These are phyloP conservation scores for Buceros bicornis DNA, from an alignment of 2,797 vertebrate species.

Conservation along the genomic window DNA sequence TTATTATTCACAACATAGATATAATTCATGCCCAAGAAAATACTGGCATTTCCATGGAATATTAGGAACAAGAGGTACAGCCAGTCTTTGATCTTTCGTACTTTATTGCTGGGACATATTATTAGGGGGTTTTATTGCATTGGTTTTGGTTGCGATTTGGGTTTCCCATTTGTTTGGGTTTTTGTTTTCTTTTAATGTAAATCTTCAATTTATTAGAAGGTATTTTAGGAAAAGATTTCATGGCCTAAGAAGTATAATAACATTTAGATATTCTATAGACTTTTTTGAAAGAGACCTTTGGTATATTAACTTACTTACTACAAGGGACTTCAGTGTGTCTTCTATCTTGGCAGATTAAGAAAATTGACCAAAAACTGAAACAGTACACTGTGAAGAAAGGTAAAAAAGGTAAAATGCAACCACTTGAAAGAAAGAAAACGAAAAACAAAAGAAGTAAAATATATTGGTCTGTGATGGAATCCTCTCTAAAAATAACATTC, in stretches of 20 bases:
- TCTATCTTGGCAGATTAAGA: not conserved
- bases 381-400: not conserved
- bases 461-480: fast-evolving
- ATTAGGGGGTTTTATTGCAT: fast-evolving
- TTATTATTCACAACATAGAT: not conserved
- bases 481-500: not conserved
- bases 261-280: not conserved
- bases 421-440: not conserved
- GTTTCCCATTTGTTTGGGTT: too few relatives aligned
- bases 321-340: not conserved
- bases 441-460: not conserved
- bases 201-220: not conserved
- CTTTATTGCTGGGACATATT: not conserved
- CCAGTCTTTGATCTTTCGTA: not conserved
- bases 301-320: not conserved
- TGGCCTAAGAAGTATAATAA: not conserved
- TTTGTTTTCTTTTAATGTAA: not conserved
- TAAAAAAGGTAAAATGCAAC: not conserved
- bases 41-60: not conserved
- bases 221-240: not conserved
- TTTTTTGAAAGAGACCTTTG: not conserved
- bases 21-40: not conserved
- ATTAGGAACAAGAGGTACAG: not conserved
- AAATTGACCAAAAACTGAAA: not conserved
- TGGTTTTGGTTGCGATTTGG: not conserved